Evolutionary conservation across 1,140 invertebrate genomes (phyloP).

Genomic region (Saccostrea cuccullata): DNA sequence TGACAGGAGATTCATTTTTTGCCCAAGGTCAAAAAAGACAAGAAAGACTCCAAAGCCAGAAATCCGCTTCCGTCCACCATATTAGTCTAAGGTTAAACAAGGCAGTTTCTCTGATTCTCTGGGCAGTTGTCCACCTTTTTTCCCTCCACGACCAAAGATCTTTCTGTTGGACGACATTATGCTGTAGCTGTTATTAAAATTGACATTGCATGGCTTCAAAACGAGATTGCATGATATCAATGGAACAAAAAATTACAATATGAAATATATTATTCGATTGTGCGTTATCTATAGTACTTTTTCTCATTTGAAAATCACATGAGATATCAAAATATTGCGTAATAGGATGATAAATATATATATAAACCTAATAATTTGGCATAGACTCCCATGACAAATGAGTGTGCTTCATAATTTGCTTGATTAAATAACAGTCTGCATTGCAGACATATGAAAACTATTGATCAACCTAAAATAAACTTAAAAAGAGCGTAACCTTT

Average conservation of each 20-base stretch:
- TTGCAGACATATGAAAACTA: conserved; percentile 33
- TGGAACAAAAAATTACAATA: not conserved
- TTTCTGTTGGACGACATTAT: not conserved
- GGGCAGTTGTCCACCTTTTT: not conserved
- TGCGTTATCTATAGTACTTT: not conserved
- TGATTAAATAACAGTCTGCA: conserved; percentile 28
- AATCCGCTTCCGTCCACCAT: not conserved
- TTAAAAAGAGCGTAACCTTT: conserved; percentile 31
- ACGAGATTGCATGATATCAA: not conserved
- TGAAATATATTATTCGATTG: not conserved
- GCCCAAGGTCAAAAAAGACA: conserved; percentile 27
- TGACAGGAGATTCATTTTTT: conserved; percentile 32
- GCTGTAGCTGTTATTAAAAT: not conserved
- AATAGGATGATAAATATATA: conserved; percentile 16
- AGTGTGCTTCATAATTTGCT: not conserved
- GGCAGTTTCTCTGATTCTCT: not conserved
- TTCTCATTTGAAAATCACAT: conserved; percentile 16
- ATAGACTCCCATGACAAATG: conserved; percentile 20
- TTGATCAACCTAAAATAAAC: conserved; percentile 1
- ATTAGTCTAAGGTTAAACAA: not conserved
- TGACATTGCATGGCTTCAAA: not conserved
- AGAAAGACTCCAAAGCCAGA: not conserved
- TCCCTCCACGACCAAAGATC: not conserved
- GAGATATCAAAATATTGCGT: conserved; percentile 9
- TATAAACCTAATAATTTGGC: conserved; percentile 7